Evolutionary conservation across 2,888 invertebrate genomes (phyloP), one percentile per base, ranked within the genome.

Genomic region (Cryptus armator): DNA sequence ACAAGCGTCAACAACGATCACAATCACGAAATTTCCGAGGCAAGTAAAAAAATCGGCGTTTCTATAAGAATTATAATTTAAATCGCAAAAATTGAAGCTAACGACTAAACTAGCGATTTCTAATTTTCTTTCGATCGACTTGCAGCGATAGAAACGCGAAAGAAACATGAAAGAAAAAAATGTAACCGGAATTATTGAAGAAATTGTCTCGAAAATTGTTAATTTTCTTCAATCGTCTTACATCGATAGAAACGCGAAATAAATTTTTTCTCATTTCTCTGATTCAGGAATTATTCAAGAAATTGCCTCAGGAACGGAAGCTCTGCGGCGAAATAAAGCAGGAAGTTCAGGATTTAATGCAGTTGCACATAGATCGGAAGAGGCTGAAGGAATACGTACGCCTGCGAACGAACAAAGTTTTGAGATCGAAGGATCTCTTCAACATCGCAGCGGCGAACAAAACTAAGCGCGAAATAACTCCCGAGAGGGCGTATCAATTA

Each of bases 1-100:
- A 93, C 94, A n/a, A 93, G 94, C 81, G 94, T 94, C 12, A 94
- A 94, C 86, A 94, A 94, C 83, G 92, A 94, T 46, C 94, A 94
- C 86, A 94, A 94, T 89, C 94, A 94, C 79, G 94, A 94, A 87
- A 94, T 94, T 51, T 94, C 94, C 1, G 93, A 93, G 89, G 93
- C 92, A 88, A 62, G 10, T 51, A 79, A 12, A 29, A 62, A 71
- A 29, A 19, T 14, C 0, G 10, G 0, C 37, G 37, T 1, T 37
- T 37, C 37, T 7, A 6, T 9, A 9, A 37, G 9, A 37, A 37
- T 37, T 9, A 9, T 0, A 37, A 7, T 7, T 37, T 9, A 9
- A 37, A 37, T 37, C 7, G 5, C 7, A 9, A 37, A 37, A 37
- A 37, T 37, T 37, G 37, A 9, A 24, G 2, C 24, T 24, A 24